phyloP scores from a whole-genome alignment of 2,113 vertebrate species.

The Aldabrachelys gigantea region DNA sequence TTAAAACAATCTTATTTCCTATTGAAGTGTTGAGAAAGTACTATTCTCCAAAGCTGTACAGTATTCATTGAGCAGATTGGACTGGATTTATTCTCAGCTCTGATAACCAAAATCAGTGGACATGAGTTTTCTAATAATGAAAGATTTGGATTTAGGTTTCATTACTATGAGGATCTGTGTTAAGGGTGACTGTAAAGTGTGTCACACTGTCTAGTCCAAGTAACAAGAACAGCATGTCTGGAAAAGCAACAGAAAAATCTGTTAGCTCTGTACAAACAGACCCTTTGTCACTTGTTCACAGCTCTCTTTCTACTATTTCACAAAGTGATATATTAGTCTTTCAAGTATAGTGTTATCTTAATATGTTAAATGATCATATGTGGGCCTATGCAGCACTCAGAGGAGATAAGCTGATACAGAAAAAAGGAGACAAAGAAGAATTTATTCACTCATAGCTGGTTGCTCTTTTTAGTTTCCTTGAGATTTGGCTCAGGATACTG shows the following conservation, averaged over 20 bases:
- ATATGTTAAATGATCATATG: background rate
- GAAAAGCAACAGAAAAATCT: background rate
- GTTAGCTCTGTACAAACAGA: background rate
- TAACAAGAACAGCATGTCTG: background rate
- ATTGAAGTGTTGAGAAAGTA: background rate
- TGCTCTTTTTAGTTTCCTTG: background rate
- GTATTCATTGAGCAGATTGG: background rate
- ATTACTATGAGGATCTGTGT: background rate
- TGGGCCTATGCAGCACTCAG: background rate
- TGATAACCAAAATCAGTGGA: background rate
- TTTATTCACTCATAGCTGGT: background rate
- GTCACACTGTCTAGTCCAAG: background rate
- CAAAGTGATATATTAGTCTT: background rate
- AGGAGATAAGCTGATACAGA: background rate
- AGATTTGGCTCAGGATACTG: background rate
- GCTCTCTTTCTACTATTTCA: background rate
- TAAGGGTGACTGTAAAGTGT: background rate
- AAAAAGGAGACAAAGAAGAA: background rate
- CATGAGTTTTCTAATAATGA: background rate
- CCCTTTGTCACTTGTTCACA: background rate
- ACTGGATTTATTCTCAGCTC: background rate
- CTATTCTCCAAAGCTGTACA: background rate
- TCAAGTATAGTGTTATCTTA: background rate
- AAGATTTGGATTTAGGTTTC: background rate
- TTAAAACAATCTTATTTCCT: slow-evolving; percentile 43